Conservation (phyloP, 2,113 vertebrate species). For the Lycaon pictus region DNA sequence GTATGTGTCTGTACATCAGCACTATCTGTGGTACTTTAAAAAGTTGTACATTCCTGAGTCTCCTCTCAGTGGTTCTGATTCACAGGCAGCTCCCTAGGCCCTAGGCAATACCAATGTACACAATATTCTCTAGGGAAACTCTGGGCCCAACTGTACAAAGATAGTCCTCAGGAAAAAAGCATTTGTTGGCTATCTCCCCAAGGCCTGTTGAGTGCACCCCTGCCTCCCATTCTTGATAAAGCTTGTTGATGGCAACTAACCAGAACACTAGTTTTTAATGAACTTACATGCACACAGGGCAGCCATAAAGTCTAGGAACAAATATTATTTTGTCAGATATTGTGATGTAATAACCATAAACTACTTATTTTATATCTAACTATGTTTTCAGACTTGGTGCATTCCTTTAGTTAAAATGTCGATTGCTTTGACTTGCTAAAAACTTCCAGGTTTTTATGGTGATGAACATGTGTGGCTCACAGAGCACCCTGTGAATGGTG, state of each 20-base stretch:
- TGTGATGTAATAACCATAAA: not conserved
- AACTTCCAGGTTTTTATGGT: not conserved
- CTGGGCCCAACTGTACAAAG: no score
- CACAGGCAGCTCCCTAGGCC: not conserved
- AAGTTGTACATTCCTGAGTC: not conserved
- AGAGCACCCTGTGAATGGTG: not conserved
- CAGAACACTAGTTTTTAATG: constrained; percentile 16
- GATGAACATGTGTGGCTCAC: not conserved
- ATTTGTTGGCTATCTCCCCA: not conserved
- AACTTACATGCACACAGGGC: not conserved
- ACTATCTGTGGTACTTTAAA: not conserved
- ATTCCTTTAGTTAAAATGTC: not conserved
- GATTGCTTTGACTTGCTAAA: not conserved
- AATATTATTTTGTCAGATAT: not conserved
- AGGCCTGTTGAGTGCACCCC: not conserved
- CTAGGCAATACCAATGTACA: not conserved
- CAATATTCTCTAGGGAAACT: not conserved
- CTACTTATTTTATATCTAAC: not conserved
- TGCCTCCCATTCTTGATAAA: not conserved
- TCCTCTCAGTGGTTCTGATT: not conserved
- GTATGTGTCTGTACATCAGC: not conserved
- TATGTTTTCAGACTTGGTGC: not conserved
- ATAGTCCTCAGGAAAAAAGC: not conserved
- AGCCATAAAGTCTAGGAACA: not conserved
- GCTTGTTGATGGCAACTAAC: not conserved